A percentile compares a stretch with the other conserved stretches of the same genome.
Conservation (phyloP, 2,113 vertebrate species). For the Gallinago jamesoni region DNA sequence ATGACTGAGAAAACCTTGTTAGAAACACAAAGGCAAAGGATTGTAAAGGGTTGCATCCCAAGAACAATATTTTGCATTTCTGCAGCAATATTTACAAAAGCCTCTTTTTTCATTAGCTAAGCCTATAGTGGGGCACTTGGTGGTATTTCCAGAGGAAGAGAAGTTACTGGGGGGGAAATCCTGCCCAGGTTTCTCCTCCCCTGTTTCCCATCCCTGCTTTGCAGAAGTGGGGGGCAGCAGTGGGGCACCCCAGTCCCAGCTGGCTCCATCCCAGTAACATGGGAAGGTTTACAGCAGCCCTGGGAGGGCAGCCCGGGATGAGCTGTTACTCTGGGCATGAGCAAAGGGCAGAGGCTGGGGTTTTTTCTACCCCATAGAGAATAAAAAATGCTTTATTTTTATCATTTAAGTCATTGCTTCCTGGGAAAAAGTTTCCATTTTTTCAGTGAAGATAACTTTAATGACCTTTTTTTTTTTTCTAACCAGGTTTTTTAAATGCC, state of each 20-base stretch:
- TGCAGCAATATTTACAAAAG: neutral
- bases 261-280: neutral
- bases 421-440: fast-evolving
- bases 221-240: neutral
- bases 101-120: neutral
- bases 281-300: neutral
- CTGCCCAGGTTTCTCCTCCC: neutral
- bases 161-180: neutral
- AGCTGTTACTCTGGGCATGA: neutral
- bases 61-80: too few relatives aligned
- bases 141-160: neutral
- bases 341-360: fast-evolving
- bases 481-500: neutral
- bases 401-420: neutral
- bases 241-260: fast-evolving
- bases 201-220: neutral
- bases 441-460: neutral
- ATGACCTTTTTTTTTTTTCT: neutral
- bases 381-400: neutral
- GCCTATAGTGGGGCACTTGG: neutral
- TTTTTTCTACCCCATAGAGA: neutral
- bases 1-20: neutral
- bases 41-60: neutral
- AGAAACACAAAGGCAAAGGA: neutral
- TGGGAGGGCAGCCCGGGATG: neutral